phyloP scores from a whole-genome alignment of 1,140 invertebrate species.

The Drosophila murphyi region DNA sequence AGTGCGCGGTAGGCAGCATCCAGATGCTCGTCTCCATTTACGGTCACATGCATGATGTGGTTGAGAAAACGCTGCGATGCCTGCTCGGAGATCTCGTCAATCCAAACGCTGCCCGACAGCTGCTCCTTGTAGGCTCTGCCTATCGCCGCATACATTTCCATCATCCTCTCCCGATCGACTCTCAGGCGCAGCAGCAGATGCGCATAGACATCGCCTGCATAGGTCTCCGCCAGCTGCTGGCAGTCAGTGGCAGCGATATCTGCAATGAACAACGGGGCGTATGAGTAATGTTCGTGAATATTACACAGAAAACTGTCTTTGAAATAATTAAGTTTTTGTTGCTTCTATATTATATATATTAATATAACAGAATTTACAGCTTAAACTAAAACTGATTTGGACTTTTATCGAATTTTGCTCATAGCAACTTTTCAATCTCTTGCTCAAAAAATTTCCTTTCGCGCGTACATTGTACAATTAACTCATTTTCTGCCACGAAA shows the following conservation, averaged over 20 bases:
- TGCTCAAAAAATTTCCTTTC: no score
- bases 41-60: conserved; percentile 63
- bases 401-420: no score
- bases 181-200: conserved; percentile 65
- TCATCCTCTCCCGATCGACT: conserved; percentile 57
- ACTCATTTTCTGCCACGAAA: no score
- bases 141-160: conserved; percentile 67
- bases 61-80: conserved; percentile 65
- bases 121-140: conserved; percentile 60
- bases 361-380: no score
- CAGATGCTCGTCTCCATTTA: conserved; percentile 68
- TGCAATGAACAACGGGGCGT: conserved; percentile 13
- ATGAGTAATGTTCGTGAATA: not conserved
- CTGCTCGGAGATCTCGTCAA: conserved; percentile 76
- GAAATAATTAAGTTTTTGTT: no score
- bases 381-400: no score
- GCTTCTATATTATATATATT: no score
- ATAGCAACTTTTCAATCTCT: no score
- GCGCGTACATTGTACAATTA: no score
- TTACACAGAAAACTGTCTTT: no score
- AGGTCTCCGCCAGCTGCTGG: conserved; percentile 59
- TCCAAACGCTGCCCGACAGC: conserved; percentile 61
- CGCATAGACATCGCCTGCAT: conserved; percentile 65
- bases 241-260: conserved; percentile 61
- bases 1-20: conserved; percentile 55